A percentile compares a stretch with the other conserved stretches of the same genome.
These are phyloP conservation scores for Heterocephalus glaber DNA, from an alignment of 2,113 vertebrate species.

Conservation along the genomic window DNA sequence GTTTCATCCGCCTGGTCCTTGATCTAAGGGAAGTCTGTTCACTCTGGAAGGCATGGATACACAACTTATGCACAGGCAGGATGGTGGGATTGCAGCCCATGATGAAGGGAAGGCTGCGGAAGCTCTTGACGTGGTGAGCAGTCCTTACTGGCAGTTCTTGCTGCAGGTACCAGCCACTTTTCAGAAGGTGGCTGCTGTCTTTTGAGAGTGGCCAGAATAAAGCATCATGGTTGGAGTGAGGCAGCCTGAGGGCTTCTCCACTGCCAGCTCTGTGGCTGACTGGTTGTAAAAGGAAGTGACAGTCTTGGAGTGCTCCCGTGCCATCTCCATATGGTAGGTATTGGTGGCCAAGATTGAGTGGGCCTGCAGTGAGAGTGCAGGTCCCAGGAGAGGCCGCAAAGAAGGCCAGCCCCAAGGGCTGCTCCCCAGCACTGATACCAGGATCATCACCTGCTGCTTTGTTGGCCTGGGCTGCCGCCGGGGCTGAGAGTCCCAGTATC, in stretches of 20 bases:
- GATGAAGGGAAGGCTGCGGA: constrained; percentile 95
- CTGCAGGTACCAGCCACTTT: constrained; percentile 93
- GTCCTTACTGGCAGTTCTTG: constrained; percentile 95
- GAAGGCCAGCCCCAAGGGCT: constrained; percentile 53
- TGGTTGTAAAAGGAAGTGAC: constrained; percentile 97
- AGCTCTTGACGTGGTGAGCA: constrained; percentile 94
- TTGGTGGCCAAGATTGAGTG: constrained; percentile 90
- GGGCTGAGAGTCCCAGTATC: background rate
- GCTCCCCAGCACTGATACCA: constrained; percentile 69
- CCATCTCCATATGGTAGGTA: constrained; percentile 88
- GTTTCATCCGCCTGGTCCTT: constrained; percentile 89
- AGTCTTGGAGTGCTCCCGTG: constrained; percentile 93
- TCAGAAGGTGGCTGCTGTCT: constrained; percentile 94
- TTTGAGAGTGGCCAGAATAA: constrained; percentile 94
- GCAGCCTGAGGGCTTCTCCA: constrained; percentile 94
- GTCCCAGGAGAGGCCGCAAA: constrained; percentile 65
- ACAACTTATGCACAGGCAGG: constrained; percentile 95
- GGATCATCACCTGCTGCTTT: constrained; percentile 67
- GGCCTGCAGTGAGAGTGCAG: constrained; percentile 65
- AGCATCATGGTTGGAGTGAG: constrained; percentile 94
- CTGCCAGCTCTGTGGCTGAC: constrained; percentile 92
- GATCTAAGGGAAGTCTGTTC: constrained; percentile 94
- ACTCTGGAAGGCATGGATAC: constrained; percentile 94
- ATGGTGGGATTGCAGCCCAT: constrained; percentile 96
- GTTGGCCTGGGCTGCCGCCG: background rate